Evolutionary conservation across 2,113 vertebrate genomes (phyloP).

Genomic region (Sciurus niger): DNA sequence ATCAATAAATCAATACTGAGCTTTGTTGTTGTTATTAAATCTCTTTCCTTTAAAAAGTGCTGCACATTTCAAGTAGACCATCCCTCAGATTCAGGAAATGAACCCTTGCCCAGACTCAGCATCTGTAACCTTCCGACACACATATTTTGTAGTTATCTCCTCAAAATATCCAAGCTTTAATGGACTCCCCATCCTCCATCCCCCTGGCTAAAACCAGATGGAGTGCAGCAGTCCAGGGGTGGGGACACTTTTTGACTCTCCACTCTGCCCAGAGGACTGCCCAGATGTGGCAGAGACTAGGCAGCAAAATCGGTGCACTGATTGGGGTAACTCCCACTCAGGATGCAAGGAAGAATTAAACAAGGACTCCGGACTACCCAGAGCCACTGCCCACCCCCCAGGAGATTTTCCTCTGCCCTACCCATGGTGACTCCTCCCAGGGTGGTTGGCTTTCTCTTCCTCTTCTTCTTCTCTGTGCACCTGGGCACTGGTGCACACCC

Average conservation of each 20-base stretch:
- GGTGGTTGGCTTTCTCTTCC: not conserved
- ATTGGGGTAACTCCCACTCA: not conserved
- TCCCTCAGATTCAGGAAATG: not conserved
- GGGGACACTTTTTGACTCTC: no score
- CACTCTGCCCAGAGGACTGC: not conserved
- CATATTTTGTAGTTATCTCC: not conserved
- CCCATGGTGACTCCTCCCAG: not conserved
- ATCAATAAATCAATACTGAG: not conserved
- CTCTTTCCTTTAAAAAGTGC: not conserved
- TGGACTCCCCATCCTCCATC: no score
- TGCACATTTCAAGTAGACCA: not conserved
- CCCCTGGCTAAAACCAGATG: no score
- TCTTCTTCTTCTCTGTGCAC: not conserved
- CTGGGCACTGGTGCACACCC: fast-evolving
- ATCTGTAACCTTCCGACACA: not conserved
- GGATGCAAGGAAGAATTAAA: not conserved
- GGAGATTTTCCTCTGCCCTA: not conserved
- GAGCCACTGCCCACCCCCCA: fast-evolving
- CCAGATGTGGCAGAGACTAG: not conserved
- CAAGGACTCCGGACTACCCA: not conserved
- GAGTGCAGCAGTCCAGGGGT: no score
- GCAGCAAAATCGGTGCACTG: no score
- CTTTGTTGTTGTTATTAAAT: not conserved
- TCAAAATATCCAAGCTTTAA: not conserved
- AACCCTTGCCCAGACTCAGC: no score